Percentiles rank a stretch among this genome's conserved stretches.
phyloP scores from a whole-genome alignment of 2,888 invertebrate species.

The Liopterus haemorrhoidalis region DNA sequence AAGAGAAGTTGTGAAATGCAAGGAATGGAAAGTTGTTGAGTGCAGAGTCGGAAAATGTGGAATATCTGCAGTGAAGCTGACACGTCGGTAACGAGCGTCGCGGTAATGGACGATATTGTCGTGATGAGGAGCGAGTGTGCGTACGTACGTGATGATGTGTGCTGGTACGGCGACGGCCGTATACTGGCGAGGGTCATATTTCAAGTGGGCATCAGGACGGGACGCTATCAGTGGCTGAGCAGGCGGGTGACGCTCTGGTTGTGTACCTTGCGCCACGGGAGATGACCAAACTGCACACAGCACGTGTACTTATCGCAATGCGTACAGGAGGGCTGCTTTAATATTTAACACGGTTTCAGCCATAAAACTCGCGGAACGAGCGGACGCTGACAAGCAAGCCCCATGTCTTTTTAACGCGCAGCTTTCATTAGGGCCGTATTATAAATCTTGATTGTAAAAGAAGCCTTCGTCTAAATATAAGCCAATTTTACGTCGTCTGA shows the following conservation, averaged over 20 bases:
- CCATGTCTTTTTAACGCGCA: conserved; percentile 44
- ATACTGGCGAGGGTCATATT: conserved; percentile 34
- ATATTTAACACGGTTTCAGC: conserved; percentile 41
- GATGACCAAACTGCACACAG: conserved; percentile 5
- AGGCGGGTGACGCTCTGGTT: not conserved
- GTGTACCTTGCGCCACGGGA: not conserved
- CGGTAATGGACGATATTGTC: no score
- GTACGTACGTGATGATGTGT: no score
- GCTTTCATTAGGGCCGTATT: conserved; percentile 45
- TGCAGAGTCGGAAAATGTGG: no score
- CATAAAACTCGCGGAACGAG: conserved; percentile 36
- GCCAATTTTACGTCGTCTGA: no score
- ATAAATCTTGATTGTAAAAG: conserved; percentile 46
- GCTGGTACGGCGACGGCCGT: not conserved
- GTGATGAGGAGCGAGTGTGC: no score
- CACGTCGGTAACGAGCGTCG: no score
- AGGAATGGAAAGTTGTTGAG: no score
- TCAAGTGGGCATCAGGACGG: conserved; percentile 38
- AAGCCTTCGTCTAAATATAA: conserved; percentile 41
- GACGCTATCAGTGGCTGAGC: conserved; percentile 33
- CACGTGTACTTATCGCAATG: conserved; percentile 43
- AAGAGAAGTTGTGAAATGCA: no score
- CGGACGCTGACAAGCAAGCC: conserved; percentile 34
- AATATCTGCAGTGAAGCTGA: no score
- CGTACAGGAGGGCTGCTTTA: conserved; percentile 42